Conservation (phyloP, 2,797 vertebrate species). For the Corythornis leucogaster region DNA sequence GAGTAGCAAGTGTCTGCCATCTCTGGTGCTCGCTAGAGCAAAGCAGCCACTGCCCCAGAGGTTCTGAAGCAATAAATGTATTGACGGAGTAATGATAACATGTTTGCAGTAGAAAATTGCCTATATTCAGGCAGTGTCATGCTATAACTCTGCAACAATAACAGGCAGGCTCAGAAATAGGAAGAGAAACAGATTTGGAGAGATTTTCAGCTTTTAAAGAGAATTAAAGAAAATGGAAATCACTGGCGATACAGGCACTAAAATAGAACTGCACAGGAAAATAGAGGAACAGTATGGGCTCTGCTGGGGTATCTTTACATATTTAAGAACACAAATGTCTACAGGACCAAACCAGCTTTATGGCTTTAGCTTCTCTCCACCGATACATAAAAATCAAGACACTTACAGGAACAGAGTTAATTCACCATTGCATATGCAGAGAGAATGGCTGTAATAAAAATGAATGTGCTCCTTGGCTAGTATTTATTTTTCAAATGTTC, state of each 20-base stretch:
- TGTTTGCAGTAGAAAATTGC: constrained; percentile 59
- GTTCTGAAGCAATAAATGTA: constrained; percentile 55
- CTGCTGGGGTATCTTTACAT: background rate
- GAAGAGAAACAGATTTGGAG: constrained; percentile 14
- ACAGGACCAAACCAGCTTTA: constrained; percentile 41
- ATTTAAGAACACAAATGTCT: background rate
- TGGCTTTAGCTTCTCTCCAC: background rate
- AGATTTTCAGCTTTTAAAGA: constrained; percentile 42
- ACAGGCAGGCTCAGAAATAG: constrained; percentile 22
- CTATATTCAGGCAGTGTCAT: constrained; percentile 33
- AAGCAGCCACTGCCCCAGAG: constrained; percentile 23
- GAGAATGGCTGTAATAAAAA: constrained; percentile 52
- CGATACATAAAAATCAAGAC: constrained; percentile 43
- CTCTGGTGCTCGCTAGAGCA: constrained; percentile 20
- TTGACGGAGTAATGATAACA: constrained; percentile 45
- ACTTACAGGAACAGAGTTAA: constrained; percentile 24
- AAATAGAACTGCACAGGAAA: background rate
- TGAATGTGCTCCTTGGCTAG: constrained; percentile 43
- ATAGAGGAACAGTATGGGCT: background rate
- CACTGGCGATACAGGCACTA: background rate
- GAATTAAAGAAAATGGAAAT: constrained; percentile 43
- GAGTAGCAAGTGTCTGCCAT: background rate
- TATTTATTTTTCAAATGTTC: constrained; percentile 61
- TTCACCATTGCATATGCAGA: constrained; percentile 48
- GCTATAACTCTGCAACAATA: constrained; percentile 52